Percentiles rank a stretch among this genome's conserved stretches.
Conservation (phyloP, 2,797 vertebrate species). For the Limnodromus scolopaceus region DNA sequence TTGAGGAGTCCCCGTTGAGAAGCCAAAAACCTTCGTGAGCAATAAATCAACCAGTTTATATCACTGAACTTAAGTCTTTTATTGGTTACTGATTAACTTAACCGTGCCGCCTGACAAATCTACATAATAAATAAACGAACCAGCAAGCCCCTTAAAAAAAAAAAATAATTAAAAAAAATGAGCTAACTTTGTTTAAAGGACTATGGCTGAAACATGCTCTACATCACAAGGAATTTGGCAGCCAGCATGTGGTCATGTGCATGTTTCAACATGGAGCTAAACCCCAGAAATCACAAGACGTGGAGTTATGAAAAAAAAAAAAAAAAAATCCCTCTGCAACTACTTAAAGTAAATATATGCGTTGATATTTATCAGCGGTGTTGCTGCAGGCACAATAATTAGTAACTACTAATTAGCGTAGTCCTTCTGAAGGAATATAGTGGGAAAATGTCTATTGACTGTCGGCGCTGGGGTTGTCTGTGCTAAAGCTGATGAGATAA, state of each 20-base stretch:
- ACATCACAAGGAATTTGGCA: conserved; percentile 66
- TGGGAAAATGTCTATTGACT: not conserved
- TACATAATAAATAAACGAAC: conserved; percentile 71
- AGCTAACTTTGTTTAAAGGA: conserved; percentile 69
- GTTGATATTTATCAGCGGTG: conserved; percentile 59
- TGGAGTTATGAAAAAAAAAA: conserved; percentile 36
- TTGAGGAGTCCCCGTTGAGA: conserved; percentile 54
- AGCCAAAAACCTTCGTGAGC: conserved; percentile 52
- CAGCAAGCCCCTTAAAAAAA: conserved; percentile 54
- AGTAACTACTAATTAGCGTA: not conserved
- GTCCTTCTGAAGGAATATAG: conserved; percentile 8
- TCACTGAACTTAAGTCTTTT: conserved; percentile 71
- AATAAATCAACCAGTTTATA: conserved; percentile 59
- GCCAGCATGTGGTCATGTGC: conserved; percentile 62
- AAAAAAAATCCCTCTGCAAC: conserved; percentile 49
- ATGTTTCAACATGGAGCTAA: conserved; percentile 70
- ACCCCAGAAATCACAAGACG: conserved; percentile 60
- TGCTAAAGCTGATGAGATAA: not conserved
- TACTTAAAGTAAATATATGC: conserved; percentile 69
- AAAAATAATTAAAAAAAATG: not conserved
- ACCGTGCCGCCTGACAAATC: conserved; percentile 61
- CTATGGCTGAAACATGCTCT: conserved; percentile 62
- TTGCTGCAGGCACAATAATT: conserved; percentile 47
- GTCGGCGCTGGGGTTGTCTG: not conserved
- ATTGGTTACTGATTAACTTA: conserved; percentile 76